Evolutionary conservation across 2,113 vertebrate genomes (phyloP).

Genomic region (Cynoglossus semilaevis): DNA sequence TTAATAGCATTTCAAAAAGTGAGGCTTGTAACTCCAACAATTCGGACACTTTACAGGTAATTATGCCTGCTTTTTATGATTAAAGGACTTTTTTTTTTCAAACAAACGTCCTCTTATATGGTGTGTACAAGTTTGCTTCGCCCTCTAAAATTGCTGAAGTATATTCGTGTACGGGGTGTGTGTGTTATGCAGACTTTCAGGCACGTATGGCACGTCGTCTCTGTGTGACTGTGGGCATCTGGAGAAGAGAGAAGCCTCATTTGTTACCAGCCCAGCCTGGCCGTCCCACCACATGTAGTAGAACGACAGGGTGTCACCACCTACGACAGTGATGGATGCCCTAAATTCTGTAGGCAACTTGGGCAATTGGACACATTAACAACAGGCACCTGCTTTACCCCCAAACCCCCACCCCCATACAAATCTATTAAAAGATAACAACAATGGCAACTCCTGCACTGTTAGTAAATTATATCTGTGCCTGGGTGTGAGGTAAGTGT

Average conservation of each 20-base stretch:
- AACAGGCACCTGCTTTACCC: too few relatives aligned
- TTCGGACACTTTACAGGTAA: neutral
- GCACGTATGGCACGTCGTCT: constrained; percentile 59
- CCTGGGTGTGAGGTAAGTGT: constrained; percentile 65
- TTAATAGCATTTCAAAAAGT: neutral
- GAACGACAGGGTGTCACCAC: constrained; percentile 77
- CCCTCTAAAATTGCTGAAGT: constrained; percentile 52
- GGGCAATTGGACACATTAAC: constrained; percentile 84
- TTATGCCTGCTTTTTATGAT: neutral
- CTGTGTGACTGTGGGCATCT: constrained; percentile 69
- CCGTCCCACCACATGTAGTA: constrained; percentile 70
- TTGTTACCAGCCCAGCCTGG: constrained; percentile 69
- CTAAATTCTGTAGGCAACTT: constrained; percentile 80
- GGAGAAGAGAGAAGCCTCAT: constrained; percentile 77
- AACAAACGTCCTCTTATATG: neutral
- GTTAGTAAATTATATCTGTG: constrained; percentile 81
- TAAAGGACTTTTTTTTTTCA: too few relatives aligned
- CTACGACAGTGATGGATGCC: constrained; percentile 80
- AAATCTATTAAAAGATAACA: too few relatives aligned
- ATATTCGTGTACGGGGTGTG: constrained; percentile 44
- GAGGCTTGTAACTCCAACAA: neutral
- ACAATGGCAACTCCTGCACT: too few relatives aligned
- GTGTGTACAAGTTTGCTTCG: constrained; percentile 40
- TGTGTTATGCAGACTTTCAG: constrained; percentile 2
- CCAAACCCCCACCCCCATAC: too few relatives aligned